phyloP scores from a whole-genome alignment of 1,140 invertebrate genomes.

The Drosophila pallidifrons region DNA sequence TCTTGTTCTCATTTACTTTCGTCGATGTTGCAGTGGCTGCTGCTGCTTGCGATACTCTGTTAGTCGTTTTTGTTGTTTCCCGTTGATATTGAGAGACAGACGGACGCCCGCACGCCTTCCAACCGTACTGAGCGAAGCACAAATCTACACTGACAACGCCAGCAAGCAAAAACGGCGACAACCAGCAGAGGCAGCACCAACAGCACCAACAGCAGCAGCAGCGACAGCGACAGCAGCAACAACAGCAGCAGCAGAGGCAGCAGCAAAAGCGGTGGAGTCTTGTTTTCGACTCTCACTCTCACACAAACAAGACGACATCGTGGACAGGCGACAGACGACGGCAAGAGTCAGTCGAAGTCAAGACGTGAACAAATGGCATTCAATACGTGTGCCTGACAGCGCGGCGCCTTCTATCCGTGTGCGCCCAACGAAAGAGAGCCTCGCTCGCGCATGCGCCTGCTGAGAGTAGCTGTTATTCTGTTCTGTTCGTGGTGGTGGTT shows the following conservation, averaged over 20 bases:
- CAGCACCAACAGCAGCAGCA: conserved; percentile 27
- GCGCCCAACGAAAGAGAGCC: conserved; percentile 40
- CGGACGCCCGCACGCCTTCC: conserved; percentile 70
- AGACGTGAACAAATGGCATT: conserved; percentile 69
- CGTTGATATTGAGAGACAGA: conserved; percentile 35
- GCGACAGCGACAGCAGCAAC: conserved; percentile 28
- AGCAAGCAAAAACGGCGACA: conserved; percentile 56
- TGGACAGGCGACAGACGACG: conserved; percentile 4
- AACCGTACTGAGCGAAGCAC: conserved; percentile 81
- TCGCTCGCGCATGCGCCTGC: conserved; percentile 42
- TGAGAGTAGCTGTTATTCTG: conserved; percentile 20
- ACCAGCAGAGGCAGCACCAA: conserved; percentile 46
- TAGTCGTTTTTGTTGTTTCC: conserved; percentile 16
- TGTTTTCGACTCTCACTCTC: conserved; percentile 61
- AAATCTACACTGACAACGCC: conserved; percentile 82
- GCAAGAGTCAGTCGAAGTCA: conserved; percentile 61
- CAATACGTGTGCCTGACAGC: conserved; percentile 47
- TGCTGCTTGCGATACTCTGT: conserved; percentile 30
- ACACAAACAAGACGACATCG: conserved; percentile 14
- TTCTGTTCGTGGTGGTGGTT: conserved; percentile 8
- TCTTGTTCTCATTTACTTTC: conserved; percentile 30
- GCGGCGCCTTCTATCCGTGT: conserved; percentile 43
- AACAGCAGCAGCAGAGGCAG: conserved; percentile 27
- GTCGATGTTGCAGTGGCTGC: conserved; percentile 20
- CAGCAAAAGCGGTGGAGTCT: conserved; percentile 59